Evolutionary conservation across 2,113 vertebrate species (phyloP).

Genomic region (Notarius quadriscutis): DNA sequence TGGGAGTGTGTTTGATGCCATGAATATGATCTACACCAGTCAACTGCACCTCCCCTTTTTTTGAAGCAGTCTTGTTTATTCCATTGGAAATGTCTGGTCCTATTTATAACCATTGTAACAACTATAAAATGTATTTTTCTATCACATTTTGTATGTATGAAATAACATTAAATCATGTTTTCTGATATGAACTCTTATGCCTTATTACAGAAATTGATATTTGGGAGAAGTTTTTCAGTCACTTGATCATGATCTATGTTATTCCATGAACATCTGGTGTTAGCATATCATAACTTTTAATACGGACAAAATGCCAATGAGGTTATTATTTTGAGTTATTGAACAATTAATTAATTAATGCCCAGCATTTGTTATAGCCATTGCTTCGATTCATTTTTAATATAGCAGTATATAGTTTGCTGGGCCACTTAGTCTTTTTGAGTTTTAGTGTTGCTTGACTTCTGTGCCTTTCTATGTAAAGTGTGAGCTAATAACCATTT

Average conservation of each 20-base stretch:
- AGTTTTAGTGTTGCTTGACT: constrained; percentile 89
- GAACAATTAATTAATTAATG: constrained; percentile 25
- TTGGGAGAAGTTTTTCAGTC: constrained; percentile 33
- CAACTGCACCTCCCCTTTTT: constrained; percentile 50
- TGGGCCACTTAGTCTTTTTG: constrained; percentile 63
- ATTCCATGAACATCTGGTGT: neutral
- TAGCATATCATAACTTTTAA: constrained; percentile 5
- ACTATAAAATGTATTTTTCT: constrained; percentile 99
- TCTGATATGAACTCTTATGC: constrained; percentile 83
- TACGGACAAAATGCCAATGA: constrained; percentile 2
- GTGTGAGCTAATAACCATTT: constrained; percentile 77
- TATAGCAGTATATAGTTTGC: constrained; percentile 55
- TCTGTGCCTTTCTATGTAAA: constrained; percentile 82
- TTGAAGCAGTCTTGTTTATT: constrained; percentile 78
- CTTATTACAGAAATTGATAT: constrained; percentile 65
- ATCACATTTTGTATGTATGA: constrained; percentile 97
- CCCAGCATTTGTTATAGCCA: constrained; percentile 32
- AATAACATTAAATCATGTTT: constrained; percentile 98
- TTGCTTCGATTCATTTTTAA: constrained; percentile 27
- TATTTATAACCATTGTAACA: constrained; percentile 99
- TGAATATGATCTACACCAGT: constrained; percentile 33
- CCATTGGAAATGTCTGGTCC: constrained; percentile 84
- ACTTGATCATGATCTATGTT: neutral
- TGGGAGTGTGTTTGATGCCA: constrained; percentile 66
- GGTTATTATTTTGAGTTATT: constrained; percentile 15